A percentile compares a stretch with the other conserved stretches of the same genome.
Conservation (phyloP, 2,888 invertebrate genomes). For the Aphelenchoides bicaudatus region DNA sequence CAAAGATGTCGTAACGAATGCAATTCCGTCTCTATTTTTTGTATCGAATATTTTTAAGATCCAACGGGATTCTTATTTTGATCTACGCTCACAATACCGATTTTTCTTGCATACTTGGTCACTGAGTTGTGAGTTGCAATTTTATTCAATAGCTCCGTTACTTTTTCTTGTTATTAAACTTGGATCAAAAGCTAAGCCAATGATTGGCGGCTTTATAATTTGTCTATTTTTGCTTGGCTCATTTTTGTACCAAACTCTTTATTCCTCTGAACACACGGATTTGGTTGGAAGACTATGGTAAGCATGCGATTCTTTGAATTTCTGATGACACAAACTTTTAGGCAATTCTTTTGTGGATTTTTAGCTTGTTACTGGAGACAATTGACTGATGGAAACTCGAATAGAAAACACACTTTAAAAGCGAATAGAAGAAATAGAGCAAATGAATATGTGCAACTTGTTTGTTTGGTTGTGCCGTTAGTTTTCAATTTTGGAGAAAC, state of each 20-base stretch:
- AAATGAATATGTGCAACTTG: no score
- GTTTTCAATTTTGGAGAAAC: no score
- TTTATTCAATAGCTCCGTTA: constrained; percentile 3
- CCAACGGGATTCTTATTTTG: neutral
- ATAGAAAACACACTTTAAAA: no score
- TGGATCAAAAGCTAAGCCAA: neutral
- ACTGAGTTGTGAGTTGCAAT: neutral
- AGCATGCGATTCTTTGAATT: no score
- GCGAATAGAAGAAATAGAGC: no score
- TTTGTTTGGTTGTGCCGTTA: no score
- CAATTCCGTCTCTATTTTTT: neutral
- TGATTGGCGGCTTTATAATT: neutral
- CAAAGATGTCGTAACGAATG: neutral
- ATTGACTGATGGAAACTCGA: no score
- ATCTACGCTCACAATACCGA: neutral
- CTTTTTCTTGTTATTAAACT: neutral
- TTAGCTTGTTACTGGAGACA: no score
- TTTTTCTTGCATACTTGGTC: constrained; percentile 6
- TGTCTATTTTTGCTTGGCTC: neutral
- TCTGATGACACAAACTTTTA: no score
- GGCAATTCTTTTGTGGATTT: no score
- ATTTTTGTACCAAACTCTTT: neutral
- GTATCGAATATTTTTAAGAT: neutral
- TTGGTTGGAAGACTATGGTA: neutral
- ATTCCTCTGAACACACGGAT: neutral